Conservation (phyloP, 2,888 invertebrate genomes). For the Argyresthia albistria region DNA sequence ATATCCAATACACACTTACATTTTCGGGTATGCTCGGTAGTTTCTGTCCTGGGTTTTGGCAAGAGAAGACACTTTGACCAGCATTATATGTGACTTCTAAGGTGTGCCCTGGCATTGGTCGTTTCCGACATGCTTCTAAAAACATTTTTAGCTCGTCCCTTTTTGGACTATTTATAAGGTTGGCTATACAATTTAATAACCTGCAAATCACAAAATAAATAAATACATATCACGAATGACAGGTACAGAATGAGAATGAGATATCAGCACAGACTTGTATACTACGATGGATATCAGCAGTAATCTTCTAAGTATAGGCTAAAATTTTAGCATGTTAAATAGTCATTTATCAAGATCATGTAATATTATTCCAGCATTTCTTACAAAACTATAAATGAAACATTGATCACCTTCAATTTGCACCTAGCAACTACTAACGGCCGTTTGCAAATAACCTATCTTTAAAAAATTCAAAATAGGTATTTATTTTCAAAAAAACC, state of each 20-base stretch:
- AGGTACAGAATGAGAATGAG: neutral
- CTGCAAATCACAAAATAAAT: slow-evolving; percentile 40
- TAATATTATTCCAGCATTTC: too few species aligned
- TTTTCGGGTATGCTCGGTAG: slow-evolving; percentile 97
- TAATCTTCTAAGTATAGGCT: too few species aligned
- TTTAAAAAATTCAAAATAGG: too few species aligned
- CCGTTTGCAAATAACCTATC: too few species aligned
- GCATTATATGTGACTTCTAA: slow-evolving; percentile 50
- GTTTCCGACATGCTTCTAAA: slow-evolving; percentile 48
- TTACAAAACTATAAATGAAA: too few species aligned
- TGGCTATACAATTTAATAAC: slow-evolving; percentile 86
- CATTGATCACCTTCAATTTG: too few species aligned
- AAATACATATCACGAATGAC: neutral
- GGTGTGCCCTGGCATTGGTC: slow-evolving; percentile 53
- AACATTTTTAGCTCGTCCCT: slow-evolving; percentile 44
- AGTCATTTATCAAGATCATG: too few species aligned
- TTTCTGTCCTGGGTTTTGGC: slow-evolving; percentile 85
- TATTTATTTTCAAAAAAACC: too few species aligned
- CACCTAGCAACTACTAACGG: too few species aligned
- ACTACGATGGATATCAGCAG: too few species aligned
- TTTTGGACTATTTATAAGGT: slow-evolving; percentile 74
- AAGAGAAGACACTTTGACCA: slow-evolving; percentile 56
- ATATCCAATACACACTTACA: slow-evolving; percentile 81
- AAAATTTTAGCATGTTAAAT: too few species aligned
- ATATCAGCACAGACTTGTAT: too few species aligned